These are phyloP conservation scores for Choristoneura fumiferana DNA, from an alignment of 1,140 invertebrate genomes.

Conservation along the genomic window DNA sequence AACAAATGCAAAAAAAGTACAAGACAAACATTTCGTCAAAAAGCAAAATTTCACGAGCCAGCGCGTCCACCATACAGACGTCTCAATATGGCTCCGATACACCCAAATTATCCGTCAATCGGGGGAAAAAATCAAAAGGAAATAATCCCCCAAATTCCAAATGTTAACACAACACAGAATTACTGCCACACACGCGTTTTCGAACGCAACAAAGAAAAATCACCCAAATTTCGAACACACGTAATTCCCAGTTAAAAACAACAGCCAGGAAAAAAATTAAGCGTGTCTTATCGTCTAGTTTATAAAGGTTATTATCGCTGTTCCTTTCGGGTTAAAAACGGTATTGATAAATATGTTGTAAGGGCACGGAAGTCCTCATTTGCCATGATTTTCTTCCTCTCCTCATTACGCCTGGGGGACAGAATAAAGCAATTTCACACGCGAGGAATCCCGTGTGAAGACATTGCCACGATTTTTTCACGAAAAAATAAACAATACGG, in stretches of 20 bases:
- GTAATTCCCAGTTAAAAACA: constrained; percentile 19
- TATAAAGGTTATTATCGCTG: constrained; percentile 1
- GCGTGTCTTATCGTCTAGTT: background rate
- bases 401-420: constrained; percentile 36
- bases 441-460: constrained; percentile 9
- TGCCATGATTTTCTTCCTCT: constrained; percentile 41
- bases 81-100: too few relatives aligned
- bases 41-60: too few relatives aligned
- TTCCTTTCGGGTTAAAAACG: background rate
- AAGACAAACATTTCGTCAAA: too few relatives aligned
- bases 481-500: constrained; percentile 12
- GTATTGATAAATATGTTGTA: constrained; percentile 10
- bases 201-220: constrained; percentile 41
- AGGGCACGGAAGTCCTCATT: constrained; percentile 34
- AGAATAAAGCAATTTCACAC: constrained; percentile 46
- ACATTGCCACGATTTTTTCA: background rate
- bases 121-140: background rate
- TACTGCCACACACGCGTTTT: constrained; percentile 23
- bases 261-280: background rate
- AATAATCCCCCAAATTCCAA: constrained; percentile 3
- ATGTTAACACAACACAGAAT: constrained; percentile 19
- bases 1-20: too few relatives aligned
- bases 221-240: constrained; percentile 32
- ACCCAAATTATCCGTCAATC: background rate
- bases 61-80: too few relatives aligned